These are phyloP conservation scores for Leptodirus hochenwartii DNA, from an alignment of 2,888 invertebrate genomes.

Conservation along the genomic window DNA sequence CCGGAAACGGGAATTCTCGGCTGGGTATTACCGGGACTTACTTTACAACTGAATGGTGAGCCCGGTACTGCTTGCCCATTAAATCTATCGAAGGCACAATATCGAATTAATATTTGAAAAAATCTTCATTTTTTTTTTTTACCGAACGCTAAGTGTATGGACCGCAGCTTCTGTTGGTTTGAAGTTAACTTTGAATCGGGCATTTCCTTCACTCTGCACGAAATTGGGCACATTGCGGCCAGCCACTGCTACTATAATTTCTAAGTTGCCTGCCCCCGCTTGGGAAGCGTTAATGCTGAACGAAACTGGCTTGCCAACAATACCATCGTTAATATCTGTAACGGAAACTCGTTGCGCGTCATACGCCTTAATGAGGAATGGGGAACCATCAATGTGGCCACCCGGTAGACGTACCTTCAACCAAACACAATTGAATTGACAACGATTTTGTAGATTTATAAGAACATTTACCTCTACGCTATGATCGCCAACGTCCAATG, in stretches of 20 bases:
- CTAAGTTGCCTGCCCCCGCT: conserved; percentile 84
- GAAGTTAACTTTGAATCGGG: conserved; percentile 86
- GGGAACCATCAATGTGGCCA: conserved; percentile 83
- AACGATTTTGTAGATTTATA: conserved; percentile 1
- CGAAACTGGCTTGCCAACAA: conserved; percentile 82
- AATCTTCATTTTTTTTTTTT: conserved; percentile 1
- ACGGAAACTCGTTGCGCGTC: conserved; percentile 90
- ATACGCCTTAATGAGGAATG: conserved; percentile 89
- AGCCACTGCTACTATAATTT: conserved; percentile 92
- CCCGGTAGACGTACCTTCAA: conserved; percentile 34
- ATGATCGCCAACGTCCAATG: conserved; percentile 84
- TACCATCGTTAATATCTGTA: conserved; percentile 78
- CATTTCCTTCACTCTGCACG: conserved; percentile 93
- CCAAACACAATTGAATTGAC: conserved; percentile 1
- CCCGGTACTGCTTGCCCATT: conserved; percentile 66
- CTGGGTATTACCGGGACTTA: conserved; percentile 42
- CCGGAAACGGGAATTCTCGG: conserved; percentile 44
- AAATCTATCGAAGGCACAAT: conserved; percentile 27
- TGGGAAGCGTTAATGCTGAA: conserved; percentile 79
- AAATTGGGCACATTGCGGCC: conserved; percentile 96
- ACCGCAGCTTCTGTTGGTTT: conserved; percentile 87
- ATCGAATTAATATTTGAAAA: conserved; percentile 2
- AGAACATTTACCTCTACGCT: conserved; percentile 58
- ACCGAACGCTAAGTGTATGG: conserved; percentile 79
- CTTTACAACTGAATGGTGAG: conserved; percentile 86